Percentiles rank a stretch among this genome's conserved stretches.
phyloP scores from a whole-genome alignment of 2,888 invertebrate genomes.

The Acronicta leporina region DNA sequence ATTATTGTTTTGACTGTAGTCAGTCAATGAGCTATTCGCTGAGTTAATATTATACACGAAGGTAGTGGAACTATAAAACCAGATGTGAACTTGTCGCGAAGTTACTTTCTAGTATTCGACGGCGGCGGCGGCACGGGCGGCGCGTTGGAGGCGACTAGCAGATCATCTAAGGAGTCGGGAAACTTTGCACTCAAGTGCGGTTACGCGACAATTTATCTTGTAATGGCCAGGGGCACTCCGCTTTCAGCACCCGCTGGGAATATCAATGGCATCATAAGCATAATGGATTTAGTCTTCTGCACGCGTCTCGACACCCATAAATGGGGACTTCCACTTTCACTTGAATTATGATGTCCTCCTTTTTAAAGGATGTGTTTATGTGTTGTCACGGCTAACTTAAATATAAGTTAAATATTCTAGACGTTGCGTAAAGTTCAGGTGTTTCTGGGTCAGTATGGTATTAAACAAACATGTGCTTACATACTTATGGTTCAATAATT shows the following conservation, averaged over 20 bases:
- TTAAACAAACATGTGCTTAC: constrained; percentile 11
- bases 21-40: constrained; percentile 29
- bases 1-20: constrained; percentile 36
- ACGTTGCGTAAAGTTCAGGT: constrained; percentile 31
- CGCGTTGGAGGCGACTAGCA: constrained; percentile 10
- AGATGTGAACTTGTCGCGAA: constrained; percentile 18
- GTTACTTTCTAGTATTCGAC: constrained; percentile 32
- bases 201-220: constrained; percentile 60
- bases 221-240: constrained; percentile 64
- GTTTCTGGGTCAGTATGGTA: constrained; percentile 34
- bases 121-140: too few relatives aligned
- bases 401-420: constrained; percentile 54
- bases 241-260: constrained; percentile 68
- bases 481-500: not conserved
- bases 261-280: constrained; percentile 76
- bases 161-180: constrained; percentile 37
- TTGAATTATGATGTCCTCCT: constrained; percentile 66
- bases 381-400: constrained; percentile 50
- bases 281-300: constrained; percentile 71
- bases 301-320: constrained; percentile 63
- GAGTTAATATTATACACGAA: constrained; percentile 20
- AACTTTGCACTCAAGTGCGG: constrained; percentile 54
- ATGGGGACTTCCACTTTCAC: constrained; percentile 72
- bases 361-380: constrained; percentile 60
- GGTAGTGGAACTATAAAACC: constrained; percentile 7